Conservation (phyloP, 2,888 invertebrate genomes). For the Oegoconia quadripuncta region DNA sequence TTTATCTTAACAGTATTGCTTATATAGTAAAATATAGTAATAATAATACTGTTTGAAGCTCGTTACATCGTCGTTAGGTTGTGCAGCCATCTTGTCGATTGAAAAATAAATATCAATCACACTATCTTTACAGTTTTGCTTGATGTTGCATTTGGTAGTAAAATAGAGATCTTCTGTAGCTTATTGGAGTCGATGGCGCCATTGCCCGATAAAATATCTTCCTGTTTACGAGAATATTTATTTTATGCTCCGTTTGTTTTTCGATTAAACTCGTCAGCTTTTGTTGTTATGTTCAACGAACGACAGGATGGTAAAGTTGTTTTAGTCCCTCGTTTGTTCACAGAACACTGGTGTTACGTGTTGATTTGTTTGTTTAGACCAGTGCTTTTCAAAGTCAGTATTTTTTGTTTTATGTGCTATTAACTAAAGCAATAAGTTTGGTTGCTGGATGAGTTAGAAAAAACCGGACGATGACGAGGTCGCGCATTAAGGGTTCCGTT, state of each 20-base stretch:
- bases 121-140: too few relatives aligned
- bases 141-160: too few relatives aligned
- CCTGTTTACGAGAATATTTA: constrained; percentile 29
- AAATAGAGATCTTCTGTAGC: too few relatives aligned
- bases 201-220: constrained; percentile 10
- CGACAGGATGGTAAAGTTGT: constrained; percentile 35
- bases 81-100: too few relatives aligned
- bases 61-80: too few relatives aligned
- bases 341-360: constrained; percentile 29
- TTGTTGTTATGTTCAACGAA: constrained; percentile 30
- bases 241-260: constrained; percentile 49
- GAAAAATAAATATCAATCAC: too few relatives aligned
- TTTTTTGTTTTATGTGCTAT: neutral
- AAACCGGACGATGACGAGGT: too few relatives aligned
- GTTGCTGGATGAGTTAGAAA: too few relatives aligned
- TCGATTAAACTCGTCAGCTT: constrained; percentile 51
- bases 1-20: too few relatives aligned
- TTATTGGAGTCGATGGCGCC: neutral
- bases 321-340: constrained; percentile 42
- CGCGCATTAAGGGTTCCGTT: too few relatives aligned
- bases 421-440: neutral
- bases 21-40: too few relatives aligned
- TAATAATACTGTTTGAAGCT: too few relatives aligned
- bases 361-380: constrained; percentile 45
- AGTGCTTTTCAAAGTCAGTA: constrained; percentile 28